Evolutionary conservation across 2,113 vertebrate species (phyloP), one percentile per base, ranked within the genome.

Genomic region (Mola mola): DNA sequence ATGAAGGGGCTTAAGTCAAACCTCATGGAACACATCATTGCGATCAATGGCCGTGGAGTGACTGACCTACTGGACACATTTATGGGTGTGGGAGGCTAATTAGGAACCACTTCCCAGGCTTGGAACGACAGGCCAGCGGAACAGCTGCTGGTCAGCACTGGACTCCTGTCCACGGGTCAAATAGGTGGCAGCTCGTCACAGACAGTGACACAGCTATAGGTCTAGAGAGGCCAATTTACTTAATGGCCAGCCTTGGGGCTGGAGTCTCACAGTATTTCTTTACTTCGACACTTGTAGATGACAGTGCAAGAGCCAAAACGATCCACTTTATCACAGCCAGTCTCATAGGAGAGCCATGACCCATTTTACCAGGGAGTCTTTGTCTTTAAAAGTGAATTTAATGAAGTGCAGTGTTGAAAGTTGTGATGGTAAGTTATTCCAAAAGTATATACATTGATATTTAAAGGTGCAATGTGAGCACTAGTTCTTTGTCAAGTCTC

Each of bases 21-120:
- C 73, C 72, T 75, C 82, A 64, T 66, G 55, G 84, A 75, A 65
- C 56, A 81, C 82, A 87, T 89, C 87, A 82, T 82, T 59, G 73
- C 80, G 78, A 90, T 92, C 90, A 90, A 90, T 92, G 86, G 82
- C 73, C 38, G 55, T 38, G 21, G 82, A 88, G 80, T 83, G 87
- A 85, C 82, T 83, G 79, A 88, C 84, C 86, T 76, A 83, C 74
- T 84, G 85, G 84, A 90, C 86, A 85, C 85, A 75, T 92, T 92
- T 92, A 92, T 90, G 87, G 88, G 88, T 91, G 91, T 92, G 91
- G 90, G 92, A 93, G 91, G 90, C 89, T 91, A 92, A 93, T 93
- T 92, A 92, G 87, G 77, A 82, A 58, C 71, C 74, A 84, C 87
- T 92, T 92, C 90, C 90, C 92, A 93, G 91, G 88, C 88, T 85